Evolutionary conservation across 2,888 invertebrate species (phyloP), one percentile per base, ranked within the genome.

Genomic region (Atrina japonica): DNA sequence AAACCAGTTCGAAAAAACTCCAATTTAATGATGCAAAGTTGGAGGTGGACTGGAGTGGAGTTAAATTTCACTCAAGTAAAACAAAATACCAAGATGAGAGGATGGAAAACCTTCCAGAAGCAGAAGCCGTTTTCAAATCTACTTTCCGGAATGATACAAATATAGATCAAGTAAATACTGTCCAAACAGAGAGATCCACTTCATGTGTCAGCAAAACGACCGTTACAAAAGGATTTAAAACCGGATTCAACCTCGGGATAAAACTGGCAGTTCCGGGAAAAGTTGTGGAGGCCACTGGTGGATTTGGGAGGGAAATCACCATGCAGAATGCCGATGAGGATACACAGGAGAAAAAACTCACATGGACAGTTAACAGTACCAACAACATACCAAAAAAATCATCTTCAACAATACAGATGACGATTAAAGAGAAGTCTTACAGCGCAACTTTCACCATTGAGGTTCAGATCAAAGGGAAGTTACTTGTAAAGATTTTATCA

Each of bases 291-390:
- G 89, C 89, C 2, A 89, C 90, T 9, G 90, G 89, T 3, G 91
- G 91, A 5, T 91, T 91, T 79, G 86, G 86, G 11, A 78, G 85
- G 1, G 90, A 90, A 75, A 83, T 91, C 11, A 81, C 83, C 59
- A 78, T 91, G 53, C 87, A 88, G 27, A 88, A 87, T 21, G 81
- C 88, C 3, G 87, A 88, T 14, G 89, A 87, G 61, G 80, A 84
- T 52, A 81, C 84, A 0, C 78, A 86, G 14, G 88, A 89, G 65
- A 89, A 91, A 75, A 80, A 85, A 47, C 83, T 92, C 65, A 88
- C 90, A 2, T 92, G 92, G 92, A 88, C 89, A n/a, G 91, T 92
- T 2, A 91, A 92, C 79, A 90, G 87, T 70, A 89, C 85, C 71
- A 90, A 92, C 40, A 81, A 86, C 60, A 91, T 92, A 1, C 90